phyloP scores from a whole-genome alignment of 2,888 invertebrate genomes.

The Koerneria pararmatus region DNA sequence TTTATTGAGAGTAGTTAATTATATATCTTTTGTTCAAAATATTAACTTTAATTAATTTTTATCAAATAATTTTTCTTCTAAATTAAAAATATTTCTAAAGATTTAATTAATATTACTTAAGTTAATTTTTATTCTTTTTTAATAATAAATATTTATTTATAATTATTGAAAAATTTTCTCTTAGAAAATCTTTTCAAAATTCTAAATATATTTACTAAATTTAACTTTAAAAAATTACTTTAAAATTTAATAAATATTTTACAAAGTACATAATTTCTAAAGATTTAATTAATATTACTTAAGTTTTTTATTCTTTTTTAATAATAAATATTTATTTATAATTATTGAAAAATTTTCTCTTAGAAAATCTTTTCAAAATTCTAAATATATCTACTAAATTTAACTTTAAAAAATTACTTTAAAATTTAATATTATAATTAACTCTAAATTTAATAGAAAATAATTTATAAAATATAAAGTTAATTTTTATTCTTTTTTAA shows the following conservation, averaged over 20 bases:
- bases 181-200: conserved; percentile 39
- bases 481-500: conserved; percentile 35
- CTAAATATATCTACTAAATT: conserved; percentile 34
- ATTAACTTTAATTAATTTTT: conserved; percentile 42
- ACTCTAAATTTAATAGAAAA: conserved; percentile 36
- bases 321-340: conserved; percentile 42
- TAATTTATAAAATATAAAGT: conserved; percentile 66
- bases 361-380: conserved; percentile 39
- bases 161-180: conserved; percentile 43
- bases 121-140: conserved; percentile 44
- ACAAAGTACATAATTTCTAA: no score
- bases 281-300: conserved; percentile 41
- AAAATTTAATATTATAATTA: conserved; percentile 27
- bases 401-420: conserved; percentile 29
- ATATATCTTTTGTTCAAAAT: conserved; percentile 48
- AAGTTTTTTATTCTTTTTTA: conserved; percentile 46
- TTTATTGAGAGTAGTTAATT: no score
- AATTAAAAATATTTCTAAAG: conserved; percentile 32
- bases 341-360: conserved; percentile 42
- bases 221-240: conserved; percentile 30
- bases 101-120: conserved; percentile 42
- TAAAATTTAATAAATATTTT: conserved; percentile 10
- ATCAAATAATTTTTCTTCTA: conserved; percentile 35
- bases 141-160: conserved; percentile 41
- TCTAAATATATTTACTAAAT: conserved; percentile 34